These are phyloP conservation scores for Anorthoa munda DNA, from an alignment of 2,888 invertebrate species.

Conservation along the genomic window DNA sequence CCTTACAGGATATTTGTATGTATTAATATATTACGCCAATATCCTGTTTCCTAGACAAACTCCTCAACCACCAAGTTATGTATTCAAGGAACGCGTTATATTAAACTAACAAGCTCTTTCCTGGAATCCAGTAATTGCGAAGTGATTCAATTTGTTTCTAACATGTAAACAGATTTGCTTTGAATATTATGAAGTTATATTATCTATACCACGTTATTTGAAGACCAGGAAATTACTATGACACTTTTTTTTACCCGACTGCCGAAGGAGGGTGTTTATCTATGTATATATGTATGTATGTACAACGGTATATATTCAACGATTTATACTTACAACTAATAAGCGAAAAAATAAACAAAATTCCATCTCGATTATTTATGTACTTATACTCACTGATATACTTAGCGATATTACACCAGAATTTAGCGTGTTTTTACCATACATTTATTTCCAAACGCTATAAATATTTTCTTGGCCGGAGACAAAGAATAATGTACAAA, in stretches of 20 bases:
- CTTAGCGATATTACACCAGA: constrained; percentile 29
- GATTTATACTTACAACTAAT: neutral
- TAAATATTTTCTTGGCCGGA: constrained; percentile 39
- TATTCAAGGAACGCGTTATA: neutral
- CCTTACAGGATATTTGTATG: too few relatives aligned
- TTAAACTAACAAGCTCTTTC: constrained; percentile 11
- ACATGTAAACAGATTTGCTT: constrained; percentile 27
- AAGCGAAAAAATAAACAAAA: neutral
- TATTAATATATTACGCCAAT: constrained; percentile 1
- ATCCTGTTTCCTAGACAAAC: constrained; percentile 22
- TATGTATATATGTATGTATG: too few relatives aligned
- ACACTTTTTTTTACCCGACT: too few relatives aligned
- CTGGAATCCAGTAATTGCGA: neutral
- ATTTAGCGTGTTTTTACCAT: constrained; percentile 23
- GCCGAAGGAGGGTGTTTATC: too few relatives aligned
- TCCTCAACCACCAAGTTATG: constrained; percentile 16
- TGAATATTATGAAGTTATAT: constrained; percentile 2
- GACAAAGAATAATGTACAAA: constrained; percentile 53
- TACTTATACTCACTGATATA: constrained; percentile 8
- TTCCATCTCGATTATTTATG: neutral
- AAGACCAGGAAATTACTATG: neutral
- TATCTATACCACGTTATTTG: neutral
- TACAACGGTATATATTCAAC: neutral
- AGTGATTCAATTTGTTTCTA: constrained; percentile 26
- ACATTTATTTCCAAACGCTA: constrained; percentile 17